Base-by-base conservation (phyloP, 2,888 invertebrate species). In the Drosophila anomalipes region DNA sequence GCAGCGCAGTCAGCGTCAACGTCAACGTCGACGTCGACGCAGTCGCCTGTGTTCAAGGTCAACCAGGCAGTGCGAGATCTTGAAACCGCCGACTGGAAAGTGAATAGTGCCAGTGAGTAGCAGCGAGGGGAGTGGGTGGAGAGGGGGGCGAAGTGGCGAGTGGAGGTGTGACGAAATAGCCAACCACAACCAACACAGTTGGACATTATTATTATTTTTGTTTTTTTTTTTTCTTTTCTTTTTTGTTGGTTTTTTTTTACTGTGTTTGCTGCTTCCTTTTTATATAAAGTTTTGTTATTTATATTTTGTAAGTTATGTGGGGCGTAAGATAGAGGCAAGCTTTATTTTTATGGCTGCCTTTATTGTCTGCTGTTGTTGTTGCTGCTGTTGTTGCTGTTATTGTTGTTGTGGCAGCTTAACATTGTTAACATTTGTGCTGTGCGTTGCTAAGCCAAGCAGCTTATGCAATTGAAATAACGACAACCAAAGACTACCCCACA, bases 31-130 rank as follows among this genome's bases (percentile, higher is more conserved):
- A 54, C 63, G 65, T 56, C 32, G 26, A 35, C 22, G 56, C 56
- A 37, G 26, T 28, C 60, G 57, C 35, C 67, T 70, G 65, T 68
- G 54, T 68, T 65, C 84, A 86, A 86, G 85, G 85, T 86, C 83
- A 82, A 78, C 68, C 68, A 66, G 74, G 57, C 58, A 32, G 39
- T 41, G 57, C 51, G 52, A 74, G 74, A 65, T 72, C 59, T 57
- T 74, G 56, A 35, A 37, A 59, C 26, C 12, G 33, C 19, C 2
- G 7, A 16, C 26, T 28, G 28, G 12, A 51, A 28, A 51, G 28
- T n/a, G 28, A n/a, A 52, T 10, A 52, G n/a, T n/a, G 30, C 7
- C 16, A 10, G 26, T 7, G 16, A 35, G 35, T 35, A 35, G 14
- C 35, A 16, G 5, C 1, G 35, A 35, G 35, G 4, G 35, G 14